Evolutionary conservation across 2,797 vertebrate genomes (phyloP).

Genomic region (Notolepis coatsorum): DNA sequence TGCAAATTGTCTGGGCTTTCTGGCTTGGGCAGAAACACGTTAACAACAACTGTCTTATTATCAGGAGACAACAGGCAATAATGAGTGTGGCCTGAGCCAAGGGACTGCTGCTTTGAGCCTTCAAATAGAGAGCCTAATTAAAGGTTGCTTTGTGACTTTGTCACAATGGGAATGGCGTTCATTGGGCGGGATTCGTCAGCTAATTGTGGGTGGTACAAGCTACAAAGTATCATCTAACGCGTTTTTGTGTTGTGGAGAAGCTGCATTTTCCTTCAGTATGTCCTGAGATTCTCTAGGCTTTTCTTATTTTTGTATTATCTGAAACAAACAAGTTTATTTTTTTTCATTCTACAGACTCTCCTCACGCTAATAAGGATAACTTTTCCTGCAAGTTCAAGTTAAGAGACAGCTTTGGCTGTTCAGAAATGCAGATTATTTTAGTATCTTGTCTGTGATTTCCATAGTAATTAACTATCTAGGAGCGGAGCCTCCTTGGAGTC

Average conservation of each 20-base stretch:
- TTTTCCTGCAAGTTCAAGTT: slow-evolving; percentile 55
- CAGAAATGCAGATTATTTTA: slow-evolving; percentile 56
- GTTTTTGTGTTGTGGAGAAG: slow-evolving; percentile 48
- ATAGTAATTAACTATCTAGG: slow-evolving; percentile 72
- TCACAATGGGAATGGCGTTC: slow-evolving; percentile 65
- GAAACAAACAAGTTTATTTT: slow-evolving; percentile 61
- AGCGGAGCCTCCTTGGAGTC: slow-evolving; percentile 67
- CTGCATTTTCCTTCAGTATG: slow-evolving; percentile 21
- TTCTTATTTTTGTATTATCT: slow-evolving; percentile 62
- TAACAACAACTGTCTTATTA: slow-evolving; percentile 73
- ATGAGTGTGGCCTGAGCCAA: slow-evolving; percentile 64
- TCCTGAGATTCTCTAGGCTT: slow-evolving; percentile 31
- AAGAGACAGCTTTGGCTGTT: slow-evolving; percentile 63
- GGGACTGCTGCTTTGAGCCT: slow-evolving; percentile 61
- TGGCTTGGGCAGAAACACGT: slow-evolving; percentile 45
- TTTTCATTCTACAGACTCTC: slow-evolving; percentile 61
- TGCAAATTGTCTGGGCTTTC: slow-evolving; percentile 62
- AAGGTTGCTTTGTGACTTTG: slow-evolving; percentile 77
- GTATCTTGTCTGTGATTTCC: slow-evolving; percentile 69
- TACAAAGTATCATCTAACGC: slow-evolving; percentile 59
- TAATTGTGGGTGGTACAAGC: slow-evolving; percentile 60
- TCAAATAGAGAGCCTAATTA: slow-evolving; percentile 74
- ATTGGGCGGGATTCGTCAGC: slow-evolving; percentile 58
- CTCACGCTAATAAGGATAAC: slow-evolving; percentile 60
- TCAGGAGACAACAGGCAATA: slow-evolving; percentile 68